Conservation (phyloP, 2,113 vertebrate species). For the Baryphthengus martii region DNA sequence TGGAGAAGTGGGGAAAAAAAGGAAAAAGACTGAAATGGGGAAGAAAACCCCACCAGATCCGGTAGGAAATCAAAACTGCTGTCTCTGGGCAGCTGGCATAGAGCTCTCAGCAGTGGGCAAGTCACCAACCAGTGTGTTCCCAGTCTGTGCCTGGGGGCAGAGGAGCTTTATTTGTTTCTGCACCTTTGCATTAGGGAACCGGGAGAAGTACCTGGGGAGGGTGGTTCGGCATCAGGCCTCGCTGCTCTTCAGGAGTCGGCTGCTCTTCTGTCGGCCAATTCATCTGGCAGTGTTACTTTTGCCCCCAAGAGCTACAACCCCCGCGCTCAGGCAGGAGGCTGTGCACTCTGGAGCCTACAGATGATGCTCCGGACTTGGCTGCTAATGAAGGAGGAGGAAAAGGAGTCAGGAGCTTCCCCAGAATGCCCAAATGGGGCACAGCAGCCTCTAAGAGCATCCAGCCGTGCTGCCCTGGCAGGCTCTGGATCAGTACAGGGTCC, state of each 20-base stretch:
- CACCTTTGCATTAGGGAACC: background rate
- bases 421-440: background rate
- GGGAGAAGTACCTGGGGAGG: background rate
- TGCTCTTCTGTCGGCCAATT: background rate
- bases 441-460: background rate
- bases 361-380: background rate
- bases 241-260: background rate
- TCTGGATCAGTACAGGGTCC: background rate
- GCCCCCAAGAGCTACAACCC: background rate
- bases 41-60: background rate
- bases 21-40: background rate
- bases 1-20: no score
- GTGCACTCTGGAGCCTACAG: background rate
- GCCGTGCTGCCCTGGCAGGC: rapidly evolving
- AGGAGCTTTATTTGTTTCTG: background rate
- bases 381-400: background rate
- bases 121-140: rapidly evolving
- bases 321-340: background rate
- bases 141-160: background rate
- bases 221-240: background rate
- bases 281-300: background rate
- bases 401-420: background rate
- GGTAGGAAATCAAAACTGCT: background rate
- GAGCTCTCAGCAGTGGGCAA: background rate
- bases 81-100: background rate